Evolutionary conservation across 2,113 vertebrate species (phyloP).

Genomic region (Trichechus manatus): DNA sequence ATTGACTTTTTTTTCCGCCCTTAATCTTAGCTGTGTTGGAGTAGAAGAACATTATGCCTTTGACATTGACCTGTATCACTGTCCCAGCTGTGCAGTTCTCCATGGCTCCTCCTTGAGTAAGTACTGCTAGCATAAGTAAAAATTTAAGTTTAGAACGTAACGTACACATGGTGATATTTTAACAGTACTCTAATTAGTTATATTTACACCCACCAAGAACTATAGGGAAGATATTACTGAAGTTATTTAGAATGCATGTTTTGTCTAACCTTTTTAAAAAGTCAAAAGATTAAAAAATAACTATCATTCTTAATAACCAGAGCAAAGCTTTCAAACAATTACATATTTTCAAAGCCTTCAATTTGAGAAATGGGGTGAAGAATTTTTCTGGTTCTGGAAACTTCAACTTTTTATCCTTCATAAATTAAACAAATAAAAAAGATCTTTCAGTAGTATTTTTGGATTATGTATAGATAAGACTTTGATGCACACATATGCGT

Average conservation of each 20-base stretch:
- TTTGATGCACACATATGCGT: neutral
- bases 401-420: neutral
- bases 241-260: conserved; percentile 36
- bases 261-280: conserved; percentile 17
- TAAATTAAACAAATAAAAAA: neutral
- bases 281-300: neutral
- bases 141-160: conserved; percentile 1
- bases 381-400: conserved; percentile 15
- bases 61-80: conserved; percentile 99
- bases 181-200: neutral
- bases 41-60: conserved; percentile 98
- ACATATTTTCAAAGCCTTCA: conserved; percentile 28
- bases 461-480: neutral
- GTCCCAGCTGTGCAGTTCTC: conserved; percentile 95
- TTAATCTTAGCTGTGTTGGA: conserved; percentile 93
- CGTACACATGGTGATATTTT: neutral
- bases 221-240: conserved; percentile 52
- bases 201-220: neutral
- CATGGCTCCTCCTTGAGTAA: conserved; percentile 97
- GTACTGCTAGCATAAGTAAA: conserved; percentile 81
- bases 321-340: conserved; percentile 5
- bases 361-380: conserved; percentile 25
- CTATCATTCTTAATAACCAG: conserved; percentile 19
- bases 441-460: neutral
- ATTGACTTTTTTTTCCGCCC: conserved; percentile 13